A percentile compares a stretch with the other conserved stretches of the same genome.
phyloP scores from a whole-genome alignment of 2,888 invertebrate species.

The Leptopilina drosophilae region DNA sequence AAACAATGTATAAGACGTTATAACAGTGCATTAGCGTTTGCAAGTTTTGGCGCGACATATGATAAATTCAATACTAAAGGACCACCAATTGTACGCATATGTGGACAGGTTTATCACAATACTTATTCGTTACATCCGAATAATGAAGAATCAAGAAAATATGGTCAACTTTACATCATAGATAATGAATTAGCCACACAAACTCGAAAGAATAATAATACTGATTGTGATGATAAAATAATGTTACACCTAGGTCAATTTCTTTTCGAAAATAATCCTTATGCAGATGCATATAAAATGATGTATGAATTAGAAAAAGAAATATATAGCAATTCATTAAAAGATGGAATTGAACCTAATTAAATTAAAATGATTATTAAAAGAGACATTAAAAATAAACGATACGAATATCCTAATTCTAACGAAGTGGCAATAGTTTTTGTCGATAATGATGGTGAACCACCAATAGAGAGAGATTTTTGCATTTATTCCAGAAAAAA shows the following conservation, averaged over 20 bases:
- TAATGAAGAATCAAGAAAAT: constrained; percentile 5
- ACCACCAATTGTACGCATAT: constrained; percentile 27
- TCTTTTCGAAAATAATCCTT: background rate
- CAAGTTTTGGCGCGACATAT: constrained; percentile 39
- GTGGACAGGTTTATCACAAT: constrained; percentile 43
- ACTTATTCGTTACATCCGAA: constrained; percentile 20
- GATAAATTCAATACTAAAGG: constrained; percentile 2
- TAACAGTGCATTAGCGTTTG: constrained; percentile 39
- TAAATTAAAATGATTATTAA: too few relatives aligned
- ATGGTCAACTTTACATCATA: constrained; percentile 34
- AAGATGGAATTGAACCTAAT: background rate
- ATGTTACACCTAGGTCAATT: background rate
- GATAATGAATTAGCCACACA: constrained; percentile 42
- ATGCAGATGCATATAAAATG: constrained; percentile 41
- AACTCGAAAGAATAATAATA: constrained; percentile 25
- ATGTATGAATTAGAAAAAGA: constrained; percentile 42
- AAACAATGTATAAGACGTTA: constrained; percentile 11
- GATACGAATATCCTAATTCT: too few relatives aligned
- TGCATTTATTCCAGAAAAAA: background rate
- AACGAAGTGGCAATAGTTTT: too few relatives aligned
- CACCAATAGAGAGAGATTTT: too few relatives aligned
- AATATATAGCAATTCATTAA: background rate
- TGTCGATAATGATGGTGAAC: too few relatives aligned
- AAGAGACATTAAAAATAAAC: too few relatives aligned
- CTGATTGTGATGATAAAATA: background rate